Percentiles rank a stretch among this genome's conserved stretches.
Conservation (phyloP, 2,797 vertebrate genomes). For the Linurgus olivaceus region DNA sequence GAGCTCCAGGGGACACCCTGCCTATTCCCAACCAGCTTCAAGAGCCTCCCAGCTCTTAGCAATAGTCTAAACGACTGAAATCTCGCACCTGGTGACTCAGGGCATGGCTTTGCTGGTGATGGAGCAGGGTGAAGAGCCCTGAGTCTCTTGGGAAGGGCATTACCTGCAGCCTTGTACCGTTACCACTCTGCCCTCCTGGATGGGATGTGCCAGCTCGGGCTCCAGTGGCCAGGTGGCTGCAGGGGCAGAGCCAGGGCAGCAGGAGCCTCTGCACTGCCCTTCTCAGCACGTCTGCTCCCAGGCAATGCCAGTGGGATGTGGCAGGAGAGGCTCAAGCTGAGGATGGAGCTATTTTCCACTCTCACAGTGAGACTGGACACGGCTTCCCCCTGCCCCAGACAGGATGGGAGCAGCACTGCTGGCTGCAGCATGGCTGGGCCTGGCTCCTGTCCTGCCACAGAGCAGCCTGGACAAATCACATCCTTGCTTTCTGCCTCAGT, state of each 20-base stretch:
- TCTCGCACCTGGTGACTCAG: fast-evolving
- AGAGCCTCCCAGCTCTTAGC: not conserved
- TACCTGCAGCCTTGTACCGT: fast-evolving
- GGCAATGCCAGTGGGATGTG: fast-evolving
- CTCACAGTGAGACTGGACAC: fast-evolving
- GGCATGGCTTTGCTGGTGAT: not conserved
- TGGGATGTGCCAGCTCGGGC: fast-evolving
- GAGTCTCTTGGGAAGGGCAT: fast-evolving
- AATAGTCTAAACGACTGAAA: not conserved
- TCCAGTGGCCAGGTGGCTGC: not conserved
- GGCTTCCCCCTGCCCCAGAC: fast-evolving
- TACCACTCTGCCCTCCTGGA: fast-evolving
- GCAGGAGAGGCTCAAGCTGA: not conserved
- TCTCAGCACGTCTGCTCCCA: fast-evolving
- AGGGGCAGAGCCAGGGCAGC: not conserved
- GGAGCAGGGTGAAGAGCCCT: fast-evolving
- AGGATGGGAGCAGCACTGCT: not conserved
- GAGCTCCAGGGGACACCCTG: not conserved
- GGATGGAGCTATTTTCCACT: not conserved
- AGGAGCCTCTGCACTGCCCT: not conserved
- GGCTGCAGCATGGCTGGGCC: fast-evolving
- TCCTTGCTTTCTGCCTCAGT: not conserved
- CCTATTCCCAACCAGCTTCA: not conserved
- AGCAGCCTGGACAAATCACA: not conserved
- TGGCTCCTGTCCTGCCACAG: not conserved